A percentile compares a stretch with the other conserved stretches of the same genome.
phyloP scores from a whole-genome alignment of 2,888 invertebrate species.

The Caenorhabditis angaria region DNA sequence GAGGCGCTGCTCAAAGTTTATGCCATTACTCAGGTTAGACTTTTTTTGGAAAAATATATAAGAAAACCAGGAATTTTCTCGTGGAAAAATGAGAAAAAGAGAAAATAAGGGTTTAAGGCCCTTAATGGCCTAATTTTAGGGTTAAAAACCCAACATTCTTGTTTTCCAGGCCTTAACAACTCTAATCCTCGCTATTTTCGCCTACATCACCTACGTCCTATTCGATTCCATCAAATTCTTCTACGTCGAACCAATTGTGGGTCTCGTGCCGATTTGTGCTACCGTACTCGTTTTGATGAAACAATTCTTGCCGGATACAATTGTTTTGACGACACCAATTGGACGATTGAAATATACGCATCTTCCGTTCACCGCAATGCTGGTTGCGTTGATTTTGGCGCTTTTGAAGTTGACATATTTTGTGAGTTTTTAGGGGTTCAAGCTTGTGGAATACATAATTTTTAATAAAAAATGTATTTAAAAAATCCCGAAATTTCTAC shows the following conservation, averaged over 20 bases:
- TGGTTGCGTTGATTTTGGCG: conserved; percentile 39
- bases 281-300: conserved; percentile 67
- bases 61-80: not conserved
- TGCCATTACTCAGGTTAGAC: conserved; percentile 54
- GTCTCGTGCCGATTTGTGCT: conserved; percentile 49
- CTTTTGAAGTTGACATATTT: conserved; percentile 37
- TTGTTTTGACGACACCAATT: conserved; percentile 63
- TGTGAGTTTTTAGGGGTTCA: conserved; percentile 13
- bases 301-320: conserved; percentile 70
- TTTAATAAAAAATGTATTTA: not conserved
- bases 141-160: not conserved
- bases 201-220: conserved; percentile 39
- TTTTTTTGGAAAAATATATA: conserved; percentile 7
- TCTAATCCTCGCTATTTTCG: conserved; percentile 32
- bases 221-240: conserved; percentile 40
- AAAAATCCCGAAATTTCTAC: not conserved
- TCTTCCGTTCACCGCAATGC: conserved; percentile 57
- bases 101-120: not conserved
- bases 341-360: conserved; percentile 70
- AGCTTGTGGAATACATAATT: not conserved
- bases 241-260: conserved; percentile 50
- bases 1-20: conserved; percentile 50
- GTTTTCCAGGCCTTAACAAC: conserved; percentile 29
- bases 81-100: not conserved
- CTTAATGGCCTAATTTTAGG: not conserved